Percentiles rank a stretch among this genome's conserved stretches.
Conservation (phyloP, 1,140 invertebrate species). For the Rhyzopertha dominica region DNA sequence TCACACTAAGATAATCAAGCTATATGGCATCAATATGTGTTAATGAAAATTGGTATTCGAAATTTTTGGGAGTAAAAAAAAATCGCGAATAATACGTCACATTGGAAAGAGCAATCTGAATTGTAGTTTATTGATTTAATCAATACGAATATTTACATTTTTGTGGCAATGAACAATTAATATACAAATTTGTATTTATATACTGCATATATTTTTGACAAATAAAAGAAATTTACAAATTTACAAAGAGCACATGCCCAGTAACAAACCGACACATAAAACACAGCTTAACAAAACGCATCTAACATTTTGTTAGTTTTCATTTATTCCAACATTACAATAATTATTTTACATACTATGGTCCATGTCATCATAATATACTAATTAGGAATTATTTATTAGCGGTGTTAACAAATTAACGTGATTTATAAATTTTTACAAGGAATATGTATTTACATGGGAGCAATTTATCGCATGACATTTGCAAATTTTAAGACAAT, state of each 20-base stretch:
- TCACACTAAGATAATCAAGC: too few species aligned
- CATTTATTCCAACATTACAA: conserved; percentile 7
- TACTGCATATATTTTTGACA: conserved; percentile 23
- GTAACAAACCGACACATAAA: conserved; percentile 21
- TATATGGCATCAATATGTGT: too few species aligned
- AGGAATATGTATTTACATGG: conserved; percentile 27
- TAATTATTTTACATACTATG: conserved; percentile 18
- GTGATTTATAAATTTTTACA: conserved; percentile 21
- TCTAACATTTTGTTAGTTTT: conserved; percentile 12
- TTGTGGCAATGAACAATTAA: too few species aligned
- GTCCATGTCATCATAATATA: conserved; percentile 24
- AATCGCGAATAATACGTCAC: too few species aligned
- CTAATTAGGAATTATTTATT: conserved; percentile 16
- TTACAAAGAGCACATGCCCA: conserved; percentile 19
- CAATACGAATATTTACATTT: too few species aligned
- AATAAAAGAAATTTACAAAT: conserved; percentile 22
- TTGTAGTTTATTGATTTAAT: too few species aligned
- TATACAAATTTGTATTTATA: too few species aligned
- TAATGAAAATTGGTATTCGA: too few species aligned
- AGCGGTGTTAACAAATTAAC: too few species aligned
- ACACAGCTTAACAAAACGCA: conserved; percentile 23
- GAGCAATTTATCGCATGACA: conserved; percentile 14
- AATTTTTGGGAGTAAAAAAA: too few species aligned
- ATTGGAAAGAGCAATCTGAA: too few species aligned
- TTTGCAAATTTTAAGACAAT: conserved; percentile 9